Evolutionary conservation across 2,888 invertebrate species (phyloP).

Genomic region (Schizotus pectinicornis): DNA sequence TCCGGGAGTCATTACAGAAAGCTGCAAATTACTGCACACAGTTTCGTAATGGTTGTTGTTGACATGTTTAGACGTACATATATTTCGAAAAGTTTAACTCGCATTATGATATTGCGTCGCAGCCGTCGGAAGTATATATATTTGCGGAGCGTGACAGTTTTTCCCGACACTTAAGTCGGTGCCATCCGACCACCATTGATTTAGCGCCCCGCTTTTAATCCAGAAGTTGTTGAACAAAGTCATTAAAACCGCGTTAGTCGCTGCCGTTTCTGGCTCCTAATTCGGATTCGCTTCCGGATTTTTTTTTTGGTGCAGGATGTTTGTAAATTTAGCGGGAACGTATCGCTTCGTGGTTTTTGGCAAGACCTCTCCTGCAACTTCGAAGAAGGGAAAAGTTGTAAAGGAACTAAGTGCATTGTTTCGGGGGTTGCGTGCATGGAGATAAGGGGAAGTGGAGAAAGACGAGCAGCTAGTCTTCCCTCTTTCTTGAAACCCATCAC

Average conservation of each 20-base stretch:
- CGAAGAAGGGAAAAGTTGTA: conserved; percentile 1
- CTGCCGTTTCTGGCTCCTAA: background rate
- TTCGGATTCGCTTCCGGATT: conserved; percentile 4
- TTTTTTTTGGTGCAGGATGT: conserved; percentile 6
- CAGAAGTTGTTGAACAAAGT: conserved; percentile 20
- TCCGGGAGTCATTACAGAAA: conserved; percentile 27
- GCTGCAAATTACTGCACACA: conserved; percentile 35
- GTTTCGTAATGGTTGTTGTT: conserved; percentile 36
- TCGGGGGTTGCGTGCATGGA: background rate
- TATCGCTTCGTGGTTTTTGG: conserved; percentile 1
- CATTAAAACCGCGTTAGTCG: conserved; percentile 17
- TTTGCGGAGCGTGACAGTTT: conserved; percentile 19
- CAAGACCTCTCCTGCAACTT: conserved; percentile 2
- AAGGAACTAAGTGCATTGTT: conserved; percentile 8
- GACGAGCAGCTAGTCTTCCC: background rate
- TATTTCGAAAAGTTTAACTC: conserved; percentile 33
- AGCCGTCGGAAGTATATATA: conserved; percentile 23
- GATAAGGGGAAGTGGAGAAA: conserved; percentile 9
- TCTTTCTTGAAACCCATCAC: conserved; percentile 1
- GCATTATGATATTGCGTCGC: conserved; percentile 32
- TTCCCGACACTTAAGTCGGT: conserved; percentile 1
- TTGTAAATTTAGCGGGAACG: too few species aligned
- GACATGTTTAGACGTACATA: conserved; percentile 36
- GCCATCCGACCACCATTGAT: too few species aligned
- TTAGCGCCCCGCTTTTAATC: conserved; percentile 5